Percentiles rank a stretch among this genome's conserved stretches.
These are phyloP conservation scores for Pheosia tremula DNA, from an alignment of 2,888 invertebrate species.

Conservation along the genomic window DNA sequence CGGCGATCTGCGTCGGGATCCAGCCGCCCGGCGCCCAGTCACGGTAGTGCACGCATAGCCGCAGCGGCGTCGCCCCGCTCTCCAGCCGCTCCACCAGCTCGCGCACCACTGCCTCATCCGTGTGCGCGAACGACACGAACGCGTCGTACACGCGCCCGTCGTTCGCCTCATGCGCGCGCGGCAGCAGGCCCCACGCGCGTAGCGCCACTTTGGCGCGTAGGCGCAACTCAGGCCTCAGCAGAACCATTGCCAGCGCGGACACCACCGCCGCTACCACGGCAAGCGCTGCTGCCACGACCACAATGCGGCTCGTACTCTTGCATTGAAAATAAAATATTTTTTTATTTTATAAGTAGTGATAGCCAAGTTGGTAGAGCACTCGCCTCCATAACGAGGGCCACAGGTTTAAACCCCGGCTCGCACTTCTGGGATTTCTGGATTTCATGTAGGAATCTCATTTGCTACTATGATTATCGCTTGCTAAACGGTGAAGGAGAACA, in stretches of 20 bases:
- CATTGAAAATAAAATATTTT: too few species aligned
- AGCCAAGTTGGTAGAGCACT: too few species aligned
- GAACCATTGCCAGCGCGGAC: constrained; percentile 11
- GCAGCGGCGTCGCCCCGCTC: constrained; percentile 62
- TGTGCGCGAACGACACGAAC: constrained; percentile 91
- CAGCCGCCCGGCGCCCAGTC: constrained; percentile 82
- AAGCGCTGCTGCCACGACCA: background rate
- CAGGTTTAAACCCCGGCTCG: too few species aligned
- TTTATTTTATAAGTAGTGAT: too few species aligned
- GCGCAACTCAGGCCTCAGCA: constrained; percentile 19
- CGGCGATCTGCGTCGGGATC: constrained; percentile 21
- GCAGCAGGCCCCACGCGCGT: constrained; percentile 22
- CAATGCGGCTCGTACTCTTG: background rate
- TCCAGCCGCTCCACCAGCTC: constrained; percentile 87
- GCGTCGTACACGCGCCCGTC: constrained; percentile 85
- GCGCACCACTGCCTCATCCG: constrained; percentile 88
- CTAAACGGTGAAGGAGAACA: too few species aligned
- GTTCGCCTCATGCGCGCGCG: constrained; percentile 29
- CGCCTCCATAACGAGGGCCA: too few species aligned
- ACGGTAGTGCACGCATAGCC: constrained; percentile 88
- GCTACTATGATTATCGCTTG: too few species aligned
- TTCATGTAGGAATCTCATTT: too few species aligned
- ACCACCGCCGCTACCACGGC: constrained; percentile 7
- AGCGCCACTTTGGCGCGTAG: constrained; percentile 25
- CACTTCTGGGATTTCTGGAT: too few species aligned